Base-by-base conservation (phyloP, 2,888 invertebrate genomes). In the Sericinus montela region DNA sequence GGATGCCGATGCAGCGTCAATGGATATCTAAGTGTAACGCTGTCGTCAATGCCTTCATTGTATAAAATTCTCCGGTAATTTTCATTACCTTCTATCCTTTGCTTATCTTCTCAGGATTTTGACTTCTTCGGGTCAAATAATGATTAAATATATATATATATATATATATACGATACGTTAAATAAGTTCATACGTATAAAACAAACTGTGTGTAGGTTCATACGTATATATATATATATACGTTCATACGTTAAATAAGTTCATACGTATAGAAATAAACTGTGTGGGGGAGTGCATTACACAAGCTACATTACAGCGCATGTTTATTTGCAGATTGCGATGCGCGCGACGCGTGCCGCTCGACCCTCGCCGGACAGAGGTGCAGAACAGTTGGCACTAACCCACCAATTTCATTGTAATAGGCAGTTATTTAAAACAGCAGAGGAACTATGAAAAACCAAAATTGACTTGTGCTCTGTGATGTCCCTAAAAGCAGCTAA, bases 331-430 rank as follows among this genome's bases (percentile, higher is more conserved):
- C 67, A 67, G 68, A 69, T 69, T 65, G 68, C 59, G 63, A 65
- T 61, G 66, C 59, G 65, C 61, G 64, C 72, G 80, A 75, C 82
- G 76, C 82, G 84, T 81, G 84, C 83, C 76, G 68, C 51, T n/a
- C 65, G 70, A 60, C 53, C 48, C 47, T 35, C 41, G 11, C 36
- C 75, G 79, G n/a, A n/a, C n/a, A n/a, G 67, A n/a, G 51, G 56
- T 57, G n/a, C 44, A n/a, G 3, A 43, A 69, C 75, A 74, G 1
- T 9, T 2, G 35, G 35, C 7, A 32, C 32, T 4, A 25, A 5
- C 8, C 7, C 25, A n/a, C n/a, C n/a, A n/a, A n/a, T n/a, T n/a
- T n/a, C n/a, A n/a, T n/a, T n/a, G n/a, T n/a, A n/a, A n/a, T n/a
- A n/a, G n/a, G n/a, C n/a, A n/a, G n/a, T n/a, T n/a, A n/a, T n/a